Evolutionary conservation across 2,888 invertebrate genomes (phyloP).

Genomic region (Habroteleia sp.): DNA sequence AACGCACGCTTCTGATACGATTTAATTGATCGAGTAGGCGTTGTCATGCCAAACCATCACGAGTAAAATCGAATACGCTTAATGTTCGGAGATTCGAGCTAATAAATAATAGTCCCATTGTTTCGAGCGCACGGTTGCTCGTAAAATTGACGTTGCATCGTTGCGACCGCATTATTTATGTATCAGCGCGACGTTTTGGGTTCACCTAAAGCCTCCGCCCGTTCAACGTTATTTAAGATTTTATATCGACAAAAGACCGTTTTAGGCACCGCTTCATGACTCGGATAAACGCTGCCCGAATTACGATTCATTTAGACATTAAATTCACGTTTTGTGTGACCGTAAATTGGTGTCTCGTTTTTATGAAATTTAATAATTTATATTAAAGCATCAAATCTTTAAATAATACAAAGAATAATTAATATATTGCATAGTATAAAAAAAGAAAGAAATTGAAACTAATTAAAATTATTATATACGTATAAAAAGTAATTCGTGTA

Average conservation of each 20-base stretch:
- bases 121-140: slow-evolving; percentile 67
- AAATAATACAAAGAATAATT: no score
- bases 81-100: slow-evolving; percentile 70
- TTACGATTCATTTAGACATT: neutral
- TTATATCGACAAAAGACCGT: slow-evolving; percentile 39
- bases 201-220: slow-evolving; percentile 37
- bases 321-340: neutral
- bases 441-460: no score
- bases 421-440: no score
- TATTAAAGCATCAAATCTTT: no score
- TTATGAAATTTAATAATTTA: no score
- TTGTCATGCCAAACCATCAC: slow-evolving; percentile 61
- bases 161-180: slow-evolving; percentile 71
- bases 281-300: slow-evolving; percentile 31
- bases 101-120: slow-evolving; percentile 76
- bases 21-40: slow-evolving; percentile 65
- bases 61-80: slow-evolving; percentile 67
- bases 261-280: neutral
- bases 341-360: no score
- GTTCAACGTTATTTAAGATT: slow-evolving; percentile 58
- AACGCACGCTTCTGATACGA: slow-evolving; percentile 59
- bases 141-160: slow-evolving; percentile 65
- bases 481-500: no score
- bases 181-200: slow-evolving; percentile 30
- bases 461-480: no score